A percentile compares a stretch with the other conserved stretches of the same genome.
Conservation (phyloP, 1,140 invertebrate species). For the Elysia chlorotica region DNA sequence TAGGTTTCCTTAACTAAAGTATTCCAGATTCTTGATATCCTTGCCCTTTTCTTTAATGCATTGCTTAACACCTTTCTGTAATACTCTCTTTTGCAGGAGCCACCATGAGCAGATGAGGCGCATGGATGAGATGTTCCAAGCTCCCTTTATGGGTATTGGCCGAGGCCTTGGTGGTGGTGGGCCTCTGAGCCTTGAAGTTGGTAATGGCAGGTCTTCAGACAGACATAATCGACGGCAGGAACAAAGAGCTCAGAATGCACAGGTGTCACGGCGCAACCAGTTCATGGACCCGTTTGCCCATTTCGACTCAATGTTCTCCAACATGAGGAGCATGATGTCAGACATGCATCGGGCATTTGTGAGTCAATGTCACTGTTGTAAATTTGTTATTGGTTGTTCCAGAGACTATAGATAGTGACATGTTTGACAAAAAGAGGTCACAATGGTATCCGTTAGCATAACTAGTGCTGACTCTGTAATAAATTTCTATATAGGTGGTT, state of each 20-base stretch:
- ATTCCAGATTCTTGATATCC: no score
- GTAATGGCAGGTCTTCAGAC: neutral
- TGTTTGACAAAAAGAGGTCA: no score
- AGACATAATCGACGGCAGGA: slow-evolving; percentile 6
- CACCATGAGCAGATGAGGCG: slow-evolving; percentile 24
- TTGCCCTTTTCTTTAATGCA: neutral
- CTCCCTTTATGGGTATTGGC: no score
- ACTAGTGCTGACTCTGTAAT: no score
- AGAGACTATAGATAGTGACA: no score
- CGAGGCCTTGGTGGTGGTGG: slow-evolving; percentile 17
- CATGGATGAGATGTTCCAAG: slow-evolving; percentile 24
- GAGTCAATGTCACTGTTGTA: no score
- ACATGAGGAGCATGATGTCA: slow-evolving; percentile 39
- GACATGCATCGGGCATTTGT: slow-evolving; percentile 38
- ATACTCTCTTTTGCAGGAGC: slow-evolving; percentile 8
- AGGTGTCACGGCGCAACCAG: slow-evolving; percentile 10
- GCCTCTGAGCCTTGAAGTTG: neutral
- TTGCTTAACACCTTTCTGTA: no score
- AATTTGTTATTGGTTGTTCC: no score
- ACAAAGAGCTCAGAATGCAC: slow-evolving; percentile 13
- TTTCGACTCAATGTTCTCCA: slow-evolving; percentile 35
- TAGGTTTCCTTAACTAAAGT: no score
- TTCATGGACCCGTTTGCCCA: slow-evolving; percentile 20
- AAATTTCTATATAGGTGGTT: no score
- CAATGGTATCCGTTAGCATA: no score